Evolutionary conservation across 23 tunicate genomes (phyloP).

Genomic region (Clavelina lepadiformis): DNA sequence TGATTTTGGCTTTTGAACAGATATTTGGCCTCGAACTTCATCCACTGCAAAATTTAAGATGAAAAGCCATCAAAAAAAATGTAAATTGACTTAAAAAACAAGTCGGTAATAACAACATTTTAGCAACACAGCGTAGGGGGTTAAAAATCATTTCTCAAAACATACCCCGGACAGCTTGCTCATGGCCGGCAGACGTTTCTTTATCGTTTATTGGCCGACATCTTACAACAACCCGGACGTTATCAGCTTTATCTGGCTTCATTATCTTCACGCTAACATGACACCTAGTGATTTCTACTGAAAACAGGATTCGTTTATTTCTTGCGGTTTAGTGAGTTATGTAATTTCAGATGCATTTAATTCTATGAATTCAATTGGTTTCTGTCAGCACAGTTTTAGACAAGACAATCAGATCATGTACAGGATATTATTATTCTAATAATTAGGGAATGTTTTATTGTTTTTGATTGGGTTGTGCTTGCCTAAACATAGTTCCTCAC

Average conservation of each 20-base stretch:
- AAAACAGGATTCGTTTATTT: too few species aligned
- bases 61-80: neutral
- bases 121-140: neutral
- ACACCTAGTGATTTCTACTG: too few species aligned
- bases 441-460: too few species aligned
- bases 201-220: slow-evolving; percentile 87
- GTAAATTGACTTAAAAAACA: neutral
- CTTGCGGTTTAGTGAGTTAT: too few species aligned
- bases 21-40: slow-evolving; percentile 84
- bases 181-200: slow-evolving; percentile 40
- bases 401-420: too few species aligned
- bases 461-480: too few species aligned
- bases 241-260: slow-evolving; percentile 64
- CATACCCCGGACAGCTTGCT: slow-evolving; percentile 49
- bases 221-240: slow-evolving; percentile 91
- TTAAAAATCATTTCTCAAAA: neutral
- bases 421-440: too few species aligned
- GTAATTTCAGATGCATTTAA: too few species aligned
- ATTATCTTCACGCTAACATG: too few species aligned
- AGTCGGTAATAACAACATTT: neutral
- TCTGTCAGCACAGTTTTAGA: too few species aligned
- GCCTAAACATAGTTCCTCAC: too few species aligned
- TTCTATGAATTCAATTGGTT: too few species aligned
- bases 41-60: slow-evolving; percentile 37
- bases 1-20: slow-evolving; percentile 50